A percentile compares a stretch with the other conserved stretches of the same genome.
These are phyloP conservation scores for Brachionichthys hirsutus DNA, from an alignment of 2,113 vertebrate species.

Conservation along the genomic window DNA sequence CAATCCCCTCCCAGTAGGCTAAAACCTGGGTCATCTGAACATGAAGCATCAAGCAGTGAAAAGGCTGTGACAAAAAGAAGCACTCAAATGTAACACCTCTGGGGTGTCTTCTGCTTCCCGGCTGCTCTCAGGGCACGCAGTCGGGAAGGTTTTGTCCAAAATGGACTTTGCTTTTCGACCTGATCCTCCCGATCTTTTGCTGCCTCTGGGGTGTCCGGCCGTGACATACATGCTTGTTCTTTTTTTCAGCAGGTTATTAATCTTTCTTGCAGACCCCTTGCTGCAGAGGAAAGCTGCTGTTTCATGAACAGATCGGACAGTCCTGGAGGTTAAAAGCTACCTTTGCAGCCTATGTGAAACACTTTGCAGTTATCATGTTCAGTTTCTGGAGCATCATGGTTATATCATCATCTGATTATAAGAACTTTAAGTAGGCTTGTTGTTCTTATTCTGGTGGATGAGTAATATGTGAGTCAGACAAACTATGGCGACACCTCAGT, in stretches of 20 bases:
- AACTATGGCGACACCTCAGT: background rate
- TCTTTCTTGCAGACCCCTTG: constrained; percentile 5
- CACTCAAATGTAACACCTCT: constrained; percentile 46
- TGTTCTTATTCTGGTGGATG: background rate
- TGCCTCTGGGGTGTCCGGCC: constrained; percentile 38
- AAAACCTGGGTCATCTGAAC: constrained; percentile 40
- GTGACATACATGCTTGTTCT: constrained; percentile 26
- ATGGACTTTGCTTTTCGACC: constrained; percentile 42
- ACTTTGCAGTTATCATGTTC: background rate
- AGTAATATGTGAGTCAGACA: background rate
- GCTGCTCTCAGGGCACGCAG: constrained; percentile 27
- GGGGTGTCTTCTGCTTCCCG: constrained; percentile 54
- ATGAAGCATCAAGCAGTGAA: constrained; percentile 37
- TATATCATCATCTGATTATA: background rate
- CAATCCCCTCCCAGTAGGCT: constrained; percentile 17
- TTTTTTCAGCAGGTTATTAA: constrained; percentile 27
- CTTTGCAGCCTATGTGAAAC: background rate
- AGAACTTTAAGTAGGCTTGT: background rate
- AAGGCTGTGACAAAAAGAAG: constrained; percentile 50
- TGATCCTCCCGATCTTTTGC: constrained; percentile 31
- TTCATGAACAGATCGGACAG: background rate
- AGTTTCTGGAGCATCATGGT: background rate
- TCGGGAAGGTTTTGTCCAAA: constrained; percentile 43
- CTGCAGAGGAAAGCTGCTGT: background rate
- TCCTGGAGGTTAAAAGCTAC: background rate